Evolutionary conservation across 2,888 invertebrate species (phyloP), one percentile per base, ranked within the genome.

Genomic region (Tetragonisca angustula): DNA sequence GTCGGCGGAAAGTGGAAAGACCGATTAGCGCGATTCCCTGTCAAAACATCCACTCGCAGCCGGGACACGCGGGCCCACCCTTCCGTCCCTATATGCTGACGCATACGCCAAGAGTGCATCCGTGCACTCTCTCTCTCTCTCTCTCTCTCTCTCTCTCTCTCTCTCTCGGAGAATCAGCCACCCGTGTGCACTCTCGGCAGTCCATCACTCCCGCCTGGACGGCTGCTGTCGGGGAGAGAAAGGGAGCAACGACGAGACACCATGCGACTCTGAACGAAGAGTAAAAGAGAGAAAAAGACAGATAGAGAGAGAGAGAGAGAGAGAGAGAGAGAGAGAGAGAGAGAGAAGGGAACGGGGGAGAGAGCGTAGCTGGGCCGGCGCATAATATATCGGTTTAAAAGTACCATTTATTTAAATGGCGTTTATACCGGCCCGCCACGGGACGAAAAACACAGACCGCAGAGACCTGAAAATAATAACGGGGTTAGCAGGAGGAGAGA

Each of bases 371-470:
- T 27, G 79, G 74, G 27, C 86, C 76, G 85, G 86, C 87, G 90
- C 90, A 92, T 94, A 93, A 94, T 93, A 93, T 94, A 93, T 94
- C 91, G 93, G 93, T 91, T 92, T 91, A 93, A 93, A 92, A 93
- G 94, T 93, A 90, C 92, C 93, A 94, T 94, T 94, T 94, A 93
- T 94, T 94, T 92, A 92, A 90, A 91, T 91, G 89, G 90, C 90
- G 89, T 89, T 92, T 91, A 89, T 89, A 88, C 86, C 87, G 89
- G 87, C 89, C 90, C 90, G 88, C 88, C 90, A 88, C 90, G 89
- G 91, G 88, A 93, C 91, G 90, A 92, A 93, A 93, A 93, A 92
- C 90, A 91, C 89, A 84, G 85, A 84, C 88, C 86, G 76, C 84
- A 83, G 89, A 83, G 89, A 85, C 86, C 89, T 85, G 90, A 90